Evolutionary conservation across 2,888 invertebrate genomes (phyloP).

Genomic region (Homarus gammarus): DNA sequence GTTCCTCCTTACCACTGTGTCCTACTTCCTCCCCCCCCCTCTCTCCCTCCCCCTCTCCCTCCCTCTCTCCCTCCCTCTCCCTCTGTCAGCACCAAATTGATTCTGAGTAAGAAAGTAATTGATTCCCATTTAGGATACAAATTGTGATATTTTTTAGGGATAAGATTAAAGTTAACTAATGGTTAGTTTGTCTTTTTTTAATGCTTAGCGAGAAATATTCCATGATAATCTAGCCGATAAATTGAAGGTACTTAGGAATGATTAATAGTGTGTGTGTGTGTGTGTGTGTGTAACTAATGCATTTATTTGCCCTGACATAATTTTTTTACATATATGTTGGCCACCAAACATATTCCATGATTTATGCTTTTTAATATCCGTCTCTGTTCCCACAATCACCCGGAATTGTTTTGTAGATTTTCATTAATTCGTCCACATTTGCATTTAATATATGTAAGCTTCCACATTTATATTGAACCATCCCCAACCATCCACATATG

Average conservation of each 20-base stretch:
- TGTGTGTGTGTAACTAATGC: slow-evolving; percentile 18
- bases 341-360: no score
- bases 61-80: not conserved
- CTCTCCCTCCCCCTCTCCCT: not conserved
- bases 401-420: no score
- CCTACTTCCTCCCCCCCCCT: slow-evolving; percentile 2
- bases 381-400: no score
- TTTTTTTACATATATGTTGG: no score
- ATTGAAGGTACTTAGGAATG: not conserved
- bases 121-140: not conserved
- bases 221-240: not conserved
- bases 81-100: not conserved
- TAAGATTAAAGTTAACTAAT: not conserved
- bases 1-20: slow-evolving; percentile 15
- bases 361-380: no score
- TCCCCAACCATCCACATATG: no score
- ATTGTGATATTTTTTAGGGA: not conserved
- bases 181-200: not conserved
- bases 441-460: no score
- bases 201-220: not conserved
- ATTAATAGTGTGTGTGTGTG: not conserved
- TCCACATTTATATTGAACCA: no score
- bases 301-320: no score
- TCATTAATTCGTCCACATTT: no score
- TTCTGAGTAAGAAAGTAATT: not conserved